These are phyloP conservation scores for Saxidomus purpurata DNA, from an alignment of 1,140 invertebrate genomes.

Conservation along the genomic window DNA sequence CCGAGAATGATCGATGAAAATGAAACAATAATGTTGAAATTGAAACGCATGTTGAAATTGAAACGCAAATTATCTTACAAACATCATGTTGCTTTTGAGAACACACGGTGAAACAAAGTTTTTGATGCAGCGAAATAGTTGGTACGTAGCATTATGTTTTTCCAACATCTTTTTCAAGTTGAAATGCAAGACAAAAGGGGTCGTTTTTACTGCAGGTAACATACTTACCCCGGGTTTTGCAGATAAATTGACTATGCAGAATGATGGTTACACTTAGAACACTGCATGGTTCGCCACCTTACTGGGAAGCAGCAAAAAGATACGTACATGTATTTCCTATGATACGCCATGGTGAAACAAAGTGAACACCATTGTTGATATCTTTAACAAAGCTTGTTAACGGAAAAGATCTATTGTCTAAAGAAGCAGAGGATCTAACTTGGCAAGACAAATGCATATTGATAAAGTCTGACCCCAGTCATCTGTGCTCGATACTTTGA, in stretches of 20 bases:
- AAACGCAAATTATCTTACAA: no score
- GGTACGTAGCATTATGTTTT: conserved; percentile 1
- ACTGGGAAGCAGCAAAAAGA: conserved; percentile 51
- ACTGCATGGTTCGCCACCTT: conserved; percentile 42
- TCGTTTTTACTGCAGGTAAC: conserved; percentile 29
- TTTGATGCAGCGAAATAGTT: conserved; percentile 29
- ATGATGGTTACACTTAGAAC: conserved; percentile 68
- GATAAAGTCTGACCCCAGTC: conserved; percentile 63
- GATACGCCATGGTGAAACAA: conserved; percentile 68
- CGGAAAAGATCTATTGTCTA: conserved; percentile 43
- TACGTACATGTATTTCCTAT: conserved; percentile 69
- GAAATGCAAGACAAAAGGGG: conserved; percentile 46
- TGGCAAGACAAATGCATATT: conserved; percentile 61
- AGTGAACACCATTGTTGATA: conserved; percentile 55
- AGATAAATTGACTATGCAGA: conserved; percentile 33
- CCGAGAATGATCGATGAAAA: conserved; percentile 35
- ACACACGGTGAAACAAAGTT: conserved; percentile 21
- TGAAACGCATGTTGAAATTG: conserved; percentile 64
- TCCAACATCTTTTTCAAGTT: conserved; percentile 16
- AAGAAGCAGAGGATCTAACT: conserved; percentile 49
- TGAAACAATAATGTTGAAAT: conserved; percentile 32
- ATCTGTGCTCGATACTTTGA: conserved; percentile 67
- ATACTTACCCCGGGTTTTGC: background rate
- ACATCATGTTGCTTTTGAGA: conserved; percentile 55
- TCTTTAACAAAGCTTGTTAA: conserved; percentile 44